Evolutionary conservation across 2,888 invertebrate species (phyloP).

Genomic region (Morinoia aosen): DNA sequence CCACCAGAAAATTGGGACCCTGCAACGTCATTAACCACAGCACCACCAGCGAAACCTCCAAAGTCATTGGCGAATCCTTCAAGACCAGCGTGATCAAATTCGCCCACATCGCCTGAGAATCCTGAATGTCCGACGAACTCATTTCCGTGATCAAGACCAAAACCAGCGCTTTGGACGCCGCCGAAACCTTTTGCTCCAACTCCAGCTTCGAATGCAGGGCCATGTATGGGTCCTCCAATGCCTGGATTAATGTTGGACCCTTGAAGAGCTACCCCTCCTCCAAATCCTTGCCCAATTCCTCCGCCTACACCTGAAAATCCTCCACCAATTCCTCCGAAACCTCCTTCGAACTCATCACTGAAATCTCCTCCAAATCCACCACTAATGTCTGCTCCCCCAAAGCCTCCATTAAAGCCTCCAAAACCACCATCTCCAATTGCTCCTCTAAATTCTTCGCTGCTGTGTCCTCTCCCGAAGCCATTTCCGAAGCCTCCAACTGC

Average conservation of each 20-base stretch:
- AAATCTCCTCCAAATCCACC: constrained; percentile 18
- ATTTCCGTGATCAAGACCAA: neutral
- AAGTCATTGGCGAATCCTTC: neutral
- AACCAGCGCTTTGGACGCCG: constrained; percentile 1
- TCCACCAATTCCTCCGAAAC: neutral
- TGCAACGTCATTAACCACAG: neutral
- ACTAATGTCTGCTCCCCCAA: neutral
- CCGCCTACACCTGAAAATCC: neutral
- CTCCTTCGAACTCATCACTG: neutral
- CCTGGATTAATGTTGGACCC: neutral
- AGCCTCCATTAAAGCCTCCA: neutral
- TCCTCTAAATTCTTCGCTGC: neutral
- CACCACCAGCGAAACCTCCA: neutral
- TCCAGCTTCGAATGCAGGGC: neutral
- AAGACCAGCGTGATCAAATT: neutral
- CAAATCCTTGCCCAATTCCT: neutral
- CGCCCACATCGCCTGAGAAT: neutral
- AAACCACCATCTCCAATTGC: neutral
- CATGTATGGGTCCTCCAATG: neutral
- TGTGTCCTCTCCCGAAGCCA: neutral
- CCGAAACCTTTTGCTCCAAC: neutral
- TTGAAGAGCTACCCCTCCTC: neutral
- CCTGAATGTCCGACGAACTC: neutral
- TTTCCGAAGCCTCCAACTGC: neutral
- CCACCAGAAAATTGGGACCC: neutral